These are phyloP conservation scores for Nymphalis io DNA, from an alignment of 1,140 invertebrate genomes.

Conservation along the genomic window DNA sequence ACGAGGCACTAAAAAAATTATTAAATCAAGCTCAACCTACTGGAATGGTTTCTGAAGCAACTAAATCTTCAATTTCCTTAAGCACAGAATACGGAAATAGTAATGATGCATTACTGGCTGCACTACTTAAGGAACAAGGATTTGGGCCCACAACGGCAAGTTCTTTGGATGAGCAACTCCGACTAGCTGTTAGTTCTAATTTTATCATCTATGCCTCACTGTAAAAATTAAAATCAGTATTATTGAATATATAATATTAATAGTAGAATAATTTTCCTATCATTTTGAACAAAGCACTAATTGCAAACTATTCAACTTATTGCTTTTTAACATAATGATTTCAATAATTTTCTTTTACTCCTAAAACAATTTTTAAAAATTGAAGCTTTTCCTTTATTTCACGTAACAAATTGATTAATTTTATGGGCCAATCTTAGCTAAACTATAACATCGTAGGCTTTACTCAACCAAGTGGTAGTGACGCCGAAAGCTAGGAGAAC, in stretches of 20 bases:
- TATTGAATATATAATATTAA: slow-evolving; percentile 13
- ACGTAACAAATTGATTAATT: neutral
- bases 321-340: neutral
- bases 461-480: slow-evolving; percentile 81
- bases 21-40: slow-evolving; percentile 63
- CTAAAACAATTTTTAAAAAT: neutral
- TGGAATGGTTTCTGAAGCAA: slow-evolving; percentile 72
- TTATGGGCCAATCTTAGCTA: slow-evolving; percentile 42
- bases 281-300: slow-evolving; percentile 24
- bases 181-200: slow-evolving; percentile 81
- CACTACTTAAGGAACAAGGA: slow-evolving; percentile 84
- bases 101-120: slow-evolving; percentile 85
- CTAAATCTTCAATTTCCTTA: slow-evolving; percentile 68
- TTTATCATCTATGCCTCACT: slow-evolving; percentile 39
- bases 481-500: slow-evolving; percentile 74
- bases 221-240: neutral
- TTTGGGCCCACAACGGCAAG: slow-evolving; percentile 85
- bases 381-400: neutral
- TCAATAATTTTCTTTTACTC: neutral
- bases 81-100: slow-evolving; percentile 82
- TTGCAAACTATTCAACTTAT: neutral
- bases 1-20: slow-evolving; percentile 72
- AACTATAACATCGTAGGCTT: slow-evolving; percentile 76
- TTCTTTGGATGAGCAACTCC: slow-evolving; percentile 81
- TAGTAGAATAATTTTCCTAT: slow-evolving; percentile 34